phyloP scores from a whole-genome alignment of 2,113 vertebrate species.

The Alethe diademata region DNA sequence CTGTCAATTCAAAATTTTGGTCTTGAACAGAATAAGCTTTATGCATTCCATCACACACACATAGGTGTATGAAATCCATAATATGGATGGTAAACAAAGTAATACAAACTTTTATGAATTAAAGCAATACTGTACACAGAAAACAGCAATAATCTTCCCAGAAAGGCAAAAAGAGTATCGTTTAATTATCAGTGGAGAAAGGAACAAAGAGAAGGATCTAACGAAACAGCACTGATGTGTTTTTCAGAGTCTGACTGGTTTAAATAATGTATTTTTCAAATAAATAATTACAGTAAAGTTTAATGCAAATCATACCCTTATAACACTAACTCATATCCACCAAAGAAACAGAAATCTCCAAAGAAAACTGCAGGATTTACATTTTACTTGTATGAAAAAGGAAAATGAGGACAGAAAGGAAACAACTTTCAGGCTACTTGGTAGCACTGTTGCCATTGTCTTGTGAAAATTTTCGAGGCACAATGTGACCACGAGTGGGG shows the following conservation, averaged over 20 bases:
- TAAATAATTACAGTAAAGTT: background rate
- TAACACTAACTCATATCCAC: background rate
- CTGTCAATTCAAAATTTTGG: background rate
- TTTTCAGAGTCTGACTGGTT: background rate
- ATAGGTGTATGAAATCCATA: background rate
- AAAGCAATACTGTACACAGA: background rate
- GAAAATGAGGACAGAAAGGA: background rate
- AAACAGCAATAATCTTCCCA: background rate
- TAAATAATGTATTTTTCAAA: background rate
- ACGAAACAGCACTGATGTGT: background rate
- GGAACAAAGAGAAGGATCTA: background rate
- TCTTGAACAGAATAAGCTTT: background rate
- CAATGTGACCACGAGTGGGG: background rate
- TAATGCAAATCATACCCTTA: background rate
- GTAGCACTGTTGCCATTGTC: background rate
- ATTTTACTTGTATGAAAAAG: background rate
- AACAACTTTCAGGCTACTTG: background rate
- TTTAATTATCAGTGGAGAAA: background rate
- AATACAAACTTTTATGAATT: background rate
- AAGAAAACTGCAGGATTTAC: background rate
- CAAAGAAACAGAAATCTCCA: background rate
- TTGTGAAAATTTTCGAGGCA: background rate
- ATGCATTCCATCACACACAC: background rate
- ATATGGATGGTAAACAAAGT: background rate
- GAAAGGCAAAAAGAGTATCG: background rate